Conservation (phyloP, 2,113 vertebrate species). For the Baryphthengus martii region DNA sequence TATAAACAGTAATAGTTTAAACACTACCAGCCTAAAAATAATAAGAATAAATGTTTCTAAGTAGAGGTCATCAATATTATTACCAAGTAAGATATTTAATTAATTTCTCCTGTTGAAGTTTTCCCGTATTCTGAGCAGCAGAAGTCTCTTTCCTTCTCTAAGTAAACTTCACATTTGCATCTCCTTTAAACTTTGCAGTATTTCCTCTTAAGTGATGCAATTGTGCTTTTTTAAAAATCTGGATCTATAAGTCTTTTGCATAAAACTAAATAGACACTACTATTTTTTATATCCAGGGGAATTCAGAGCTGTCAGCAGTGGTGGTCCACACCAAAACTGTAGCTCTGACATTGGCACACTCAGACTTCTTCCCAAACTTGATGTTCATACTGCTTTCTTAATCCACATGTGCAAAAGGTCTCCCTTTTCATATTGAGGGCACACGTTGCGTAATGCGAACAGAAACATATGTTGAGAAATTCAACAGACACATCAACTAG, state of each 20-base stretch:
- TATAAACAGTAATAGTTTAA: neutral
- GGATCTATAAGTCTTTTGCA: neutral
- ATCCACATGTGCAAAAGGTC: neutral
- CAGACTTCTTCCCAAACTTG: neutral
- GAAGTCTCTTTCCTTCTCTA: neutral
- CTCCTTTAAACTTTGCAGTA: neutral
- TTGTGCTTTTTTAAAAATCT: neutral
- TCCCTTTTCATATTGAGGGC: neutral
- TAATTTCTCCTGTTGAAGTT: neutral
- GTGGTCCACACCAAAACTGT: neutral
- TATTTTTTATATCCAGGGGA: neutral
- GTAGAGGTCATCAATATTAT: neutral
- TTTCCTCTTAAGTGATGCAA: neutral
- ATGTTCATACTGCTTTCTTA: neutral
- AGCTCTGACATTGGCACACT: neutral
- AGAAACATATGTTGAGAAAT: neutral
- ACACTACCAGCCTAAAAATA: neutral
- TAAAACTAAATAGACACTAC: neutral
- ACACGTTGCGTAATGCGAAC: neutral
- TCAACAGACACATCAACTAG: neutral
- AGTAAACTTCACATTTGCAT: neutral
- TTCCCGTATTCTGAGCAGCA: neutral
- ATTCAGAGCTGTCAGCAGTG: neutral
- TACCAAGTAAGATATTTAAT: neutral
- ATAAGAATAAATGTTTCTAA: neutral